These are phyloP conservation scores for Salvelinus alpinus DNA, from an alignment of 2,113 vertebrate species.

Conservation along the genomic window DNA sequence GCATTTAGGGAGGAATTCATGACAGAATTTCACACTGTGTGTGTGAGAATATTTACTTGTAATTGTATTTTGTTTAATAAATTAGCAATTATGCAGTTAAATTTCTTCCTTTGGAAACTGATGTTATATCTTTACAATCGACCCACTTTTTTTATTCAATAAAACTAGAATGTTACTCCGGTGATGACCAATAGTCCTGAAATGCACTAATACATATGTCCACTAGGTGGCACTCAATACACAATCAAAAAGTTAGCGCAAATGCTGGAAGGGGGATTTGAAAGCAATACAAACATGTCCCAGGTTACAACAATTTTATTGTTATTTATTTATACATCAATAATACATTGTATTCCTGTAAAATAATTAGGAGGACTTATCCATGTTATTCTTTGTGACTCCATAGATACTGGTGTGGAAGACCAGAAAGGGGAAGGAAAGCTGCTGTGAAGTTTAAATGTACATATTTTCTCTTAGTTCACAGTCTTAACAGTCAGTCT, in stretches of 20 bases:
- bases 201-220: not conserved
- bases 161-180: not conserved
- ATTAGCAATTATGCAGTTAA: not conserved
- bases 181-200: not conserved
- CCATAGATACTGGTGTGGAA: slow-evolving; percentile 96
- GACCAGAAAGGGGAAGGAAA: slow-evolving; percentile 76
- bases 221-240: slow-evolving; percentile 50
- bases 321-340: slow-evolving; percentile 83
- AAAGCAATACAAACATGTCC: slow-evolving; percentile 20
- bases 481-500: slow-evolving; percentile 74
- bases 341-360: slow-evolving; percentile 87
- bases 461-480: slow-evolving; percentile 46
- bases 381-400: slow-evolving; percentile 81
- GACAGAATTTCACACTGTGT: not conserved
- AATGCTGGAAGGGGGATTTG: not conserved
- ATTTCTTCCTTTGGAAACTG: not conserved
- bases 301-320: slow-evolving; percentile 83
- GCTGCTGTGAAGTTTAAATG: slow-evolving; percentile 55
- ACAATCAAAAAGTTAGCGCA: slow-evolving; percentile 5
- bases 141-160: not conserved
- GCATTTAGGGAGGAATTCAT: slow-evolving; percentile 21
- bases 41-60: not conserved
- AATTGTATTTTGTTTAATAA: slow-evolving; percentile 29
- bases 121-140: not conserved
- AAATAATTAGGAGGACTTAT: slow-evolving; percentile 85